A percentile compares a stretch with the other conserved stretches of the same genome.
Evolutionary conservation across 2,888 invertebrate species (phyloP).

Genomic region (Schrankia costaestrigalis): DNA sequence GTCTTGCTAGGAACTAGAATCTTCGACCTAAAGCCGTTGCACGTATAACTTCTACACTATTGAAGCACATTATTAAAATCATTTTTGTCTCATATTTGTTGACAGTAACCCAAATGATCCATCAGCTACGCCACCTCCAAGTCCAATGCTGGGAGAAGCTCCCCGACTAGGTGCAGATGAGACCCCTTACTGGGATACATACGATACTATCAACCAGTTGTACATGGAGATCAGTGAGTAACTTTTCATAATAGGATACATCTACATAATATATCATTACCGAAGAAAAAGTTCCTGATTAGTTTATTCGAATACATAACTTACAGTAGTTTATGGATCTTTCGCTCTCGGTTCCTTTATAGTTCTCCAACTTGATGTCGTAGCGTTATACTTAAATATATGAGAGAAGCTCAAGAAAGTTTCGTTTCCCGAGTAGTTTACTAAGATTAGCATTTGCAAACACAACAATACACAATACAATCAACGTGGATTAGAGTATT

Average conservation of each 20-base stretch:
- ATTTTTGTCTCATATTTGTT: background rate
- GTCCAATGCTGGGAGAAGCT: constrained; percentile 61
- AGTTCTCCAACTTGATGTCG: constrained; percentile 12
- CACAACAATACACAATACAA: constrained; percentile 16
- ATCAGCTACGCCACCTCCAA: constrained; percentile 80
- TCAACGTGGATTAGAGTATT: constrained; percentile 21
- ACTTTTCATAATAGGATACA: constrained; percentile 19
- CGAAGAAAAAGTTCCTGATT: constrained; percentile 25
- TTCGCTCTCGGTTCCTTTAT: constrained; percentile 12
- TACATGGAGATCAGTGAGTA: constrained; percentile 89
- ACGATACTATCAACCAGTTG: constrained; percentile 93
- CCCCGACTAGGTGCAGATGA: constrained; percentile 66
- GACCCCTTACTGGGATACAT: constrained; percentile 93
- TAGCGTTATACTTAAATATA: constrained; percentile 14
- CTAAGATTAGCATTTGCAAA: constrained; percentile 18
- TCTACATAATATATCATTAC: constrained; percentile 2
- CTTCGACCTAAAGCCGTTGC: too few relatives aligned
- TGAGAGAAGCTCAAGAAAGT: constrained; percentile 11
- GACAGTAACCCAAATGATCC: constrained; percentile 86
- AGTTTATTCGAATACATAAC: constrained; percentile 20
- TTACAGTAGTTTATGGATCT: constrained; percentile 14
- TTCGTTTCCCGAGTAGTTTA: constrained; percentile 12
- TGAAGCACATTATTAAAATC: background rate
- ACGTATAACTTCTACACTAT: too few relatives aligned
- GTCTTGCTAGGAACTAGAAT: background rate